Base-by-base conservation (phyloP, 2,888 invertebrate species). In the Lepidocyrtoides sp. region DNA sequence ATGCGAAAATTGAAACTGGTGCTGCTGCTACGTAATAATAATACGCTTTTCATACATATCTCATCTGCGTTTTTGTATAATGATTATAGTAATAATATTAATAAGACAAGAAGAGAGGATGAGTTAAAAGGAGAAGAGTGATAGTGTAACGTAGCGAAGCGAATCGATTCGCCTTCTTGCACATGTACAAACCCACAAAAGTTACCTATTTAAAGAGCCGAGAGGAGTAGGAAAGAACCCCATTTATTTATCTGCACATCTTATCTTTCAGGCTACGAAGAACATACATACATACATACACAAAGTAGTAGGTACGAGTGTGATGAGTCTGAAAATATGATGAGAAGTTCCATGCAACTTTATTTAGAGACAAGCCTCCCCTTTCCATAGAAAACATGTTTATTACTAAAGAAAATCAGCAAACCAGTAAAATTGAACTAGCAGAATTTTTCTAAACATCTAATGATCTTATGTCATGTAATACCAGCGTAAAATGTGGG, bases 111-210 rank as follows among this genome's bases (percentile, higher is more conserved):
- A 36, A 17, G 20, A 81, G 29, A n/a, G 17, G 36, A 81, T 20
- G 77, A 54, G 14, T 77, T 29, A 7, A 26, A 17, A 54, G 17
- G 5, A 79, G 32, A 10, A 81, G 36, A 66, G 82, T 12, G 63
- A 83, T 83, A 63, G 82, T 83, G 48, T 66, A 63, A 26, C 44
- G n/a, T 66, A 83, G 26, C 82, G 63, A 83, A 83, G 82, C 82
- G 85, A 85, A 75, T 72, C 85, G 29, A 75, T 32, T 75, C 51
- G 29, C 7, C 17, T 60, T 14, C 66, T 26, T n/a, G 32, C 29
- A 66, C 32, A 66, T 32, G 66, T 66, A 66, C 29, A 17, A 66
- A 29, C 57, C 3, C 57, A 20, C 5, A 4, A 60, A 32, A 26
- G 29, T 48, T 12, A 48, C 4, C 2, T 5, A 51, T 51, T 2